Conservation (phyloP, 1,140 invertebrate genomes). For the Yoshiicerus persimilis region DNA sequence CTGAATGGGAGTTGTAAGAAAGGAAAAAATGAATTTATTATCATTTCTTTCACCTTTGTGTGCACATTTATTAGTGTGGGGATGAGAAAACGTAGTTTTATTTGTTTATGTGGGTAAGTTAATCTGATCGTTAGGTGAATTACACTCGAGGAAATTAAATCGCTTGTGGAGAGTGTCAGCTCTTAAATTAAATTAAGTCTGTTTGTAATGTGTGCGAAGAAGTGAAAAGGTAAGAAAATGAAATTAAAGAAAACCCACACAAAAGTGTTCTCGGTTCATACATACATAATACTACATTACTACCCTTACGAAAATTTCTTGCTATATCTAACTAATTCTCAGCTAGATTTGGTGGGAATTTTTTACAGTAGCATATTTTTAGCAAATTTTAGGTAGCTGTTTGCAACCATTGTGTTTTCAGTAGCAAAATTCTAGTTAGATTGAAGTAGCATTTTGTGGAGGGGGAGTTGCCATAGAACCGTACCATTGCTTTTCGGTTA, state of each 20-base stretch:
- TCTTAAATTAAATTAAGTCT: constrained; percentile 3
- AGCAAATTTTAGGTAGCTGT: no score
- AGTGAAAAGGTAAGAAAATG: neutral
- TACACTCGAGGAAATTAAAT: neutral
- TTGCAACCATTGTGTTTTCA: no score
- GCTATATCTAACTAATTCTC: no score
- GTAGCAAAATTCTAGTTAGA: no score
- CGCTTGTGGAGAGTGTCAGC: neutral
- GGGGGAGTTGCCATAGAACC: no score
- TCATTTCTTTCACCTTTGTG: neutral
- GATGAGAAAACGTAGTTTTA: neutral
- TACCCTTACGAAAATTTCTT: no score
- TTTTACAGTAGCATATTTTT: no score
- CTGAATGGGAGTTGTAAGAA: neutral
- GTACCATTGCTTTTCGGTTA: no score
- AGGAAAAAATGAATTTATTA: neutral
- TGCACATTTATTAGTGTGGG: neutral
- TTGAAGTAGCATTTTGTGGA: no score
- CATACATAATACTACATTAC: neutral
- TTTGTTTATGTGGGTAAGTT: neutral
- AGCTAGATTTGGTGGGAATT: no score
- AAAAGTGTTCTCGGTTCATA: neutral
- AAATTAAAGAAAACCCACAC: constrained; percentile 1
- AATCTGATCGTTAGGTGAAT: neutral
- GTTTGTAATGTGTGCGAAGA: neutral